A percentile compares a stretch with the other conserved stretches of the same genome.
phyloP scores from a whole-genome alignment of 1,140 invertebrate species.

The Brachionus angularis region DNA sequence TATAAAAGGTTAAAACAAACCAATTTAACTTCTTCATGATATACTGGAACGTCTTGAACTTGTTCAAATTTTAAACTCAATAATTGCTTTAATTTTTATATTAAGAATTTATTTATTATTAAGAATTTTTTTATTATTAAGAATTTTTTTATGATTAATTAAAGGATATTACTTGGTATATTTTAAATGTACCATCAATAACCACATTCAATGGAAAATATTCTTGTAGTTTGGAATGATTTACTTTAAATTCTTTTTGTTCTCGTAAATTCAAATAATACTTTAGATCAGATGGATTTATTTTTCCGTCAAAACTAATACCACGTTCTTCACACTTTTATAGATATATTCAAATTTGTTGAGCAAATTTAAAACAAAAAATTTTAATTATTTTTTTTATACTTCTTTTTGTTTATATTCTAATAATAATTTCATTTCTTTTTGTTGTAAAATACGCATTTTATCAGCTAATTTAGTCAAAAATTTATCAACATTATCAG shows the following conservation, averaged over 20 bases:
- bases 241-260: conserved; percentile 60
- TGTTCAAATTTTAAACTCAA: conserved; percentile 60
- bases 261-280: conserved; percentile 61
- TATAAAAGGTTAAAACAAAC: conserved; percentile 52
- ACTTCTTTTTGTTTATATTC: conserved; percentile 61
- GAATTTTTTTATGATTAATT: not conserved
- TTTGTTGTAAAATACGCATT: conserved; percentile 57
- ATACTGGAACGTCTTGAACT: conserved; percentile 56
- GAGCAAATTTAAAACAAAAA: not conserved
- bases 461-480: conserved; percentile 58
- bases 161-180: conserved; percentile 58
- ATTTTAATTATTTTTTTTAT: not conserved
- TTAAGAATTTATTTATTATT: no score
- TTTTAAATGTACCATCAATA: conserved; percentile 60
- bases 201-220: conserved; percentile 62
- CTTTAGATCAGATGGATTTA: conserved; percentile 61
- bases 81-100: conserved; percentile 51
- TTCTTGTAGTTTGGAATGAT: conserved; percentile 60
- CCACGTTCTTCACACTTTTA: conserved; percentile 59
- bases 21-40: conserved; percentile 61
- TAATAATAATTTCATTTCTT: conserved; percentile 58
- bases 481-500: conserved; percentile 59
- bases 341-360: conserved; percentile 5
- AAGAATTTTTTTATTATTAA: no score
- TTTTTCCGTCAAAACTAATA: conserved; percentile 57